phyloP scores from a whole-genome alignment of 2,797 vertebrate species.

The Falco biarmicus region DNA sequence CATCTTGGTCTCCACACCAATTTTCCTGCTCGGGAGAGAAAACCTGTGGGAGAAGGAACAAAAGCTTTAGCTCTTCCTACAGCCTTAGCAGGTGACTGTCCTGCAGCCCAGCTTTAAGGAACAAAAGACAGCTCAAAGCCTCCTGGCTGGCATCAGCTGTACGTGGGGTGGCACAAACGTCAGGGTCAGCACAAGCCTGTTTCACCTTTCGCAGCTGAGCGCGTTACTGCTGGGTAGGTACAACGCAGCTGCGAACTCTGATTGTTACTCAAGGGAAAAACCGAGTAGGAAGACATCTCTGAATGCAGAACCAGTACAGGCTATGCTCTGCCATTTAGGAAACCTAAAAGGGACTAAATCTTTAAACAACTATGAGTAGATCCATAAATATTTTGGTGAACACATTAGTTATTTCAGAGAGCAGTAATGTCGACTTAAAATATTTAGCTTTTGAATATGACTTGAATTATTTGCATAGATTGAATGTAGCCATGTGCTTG shows the following conservation, averaged over 20 bases:
- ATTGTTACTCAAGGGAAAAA: neutral
- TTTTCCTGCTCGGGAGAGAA: neutral
- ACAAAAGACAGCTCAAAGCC: neutral
- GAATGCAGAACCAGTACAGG: neutral
- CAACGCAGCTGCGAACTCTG: neutral
- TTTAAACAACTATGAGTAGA: neutral
- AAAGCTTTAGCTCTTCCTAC: neutral
- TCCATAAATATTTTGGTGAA: neutral
- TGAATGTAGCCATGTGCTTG: neutral
- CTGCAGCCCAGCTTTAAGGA: neutral
- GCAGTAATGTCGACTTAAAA: neutral
- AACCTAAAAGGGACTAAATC: neutral
- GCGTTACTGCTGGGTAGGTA: neutral
- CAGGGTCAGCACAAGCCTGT: neutral
- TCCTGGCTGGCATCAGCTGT: neutral
- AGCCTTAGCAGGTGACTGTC: neutral
- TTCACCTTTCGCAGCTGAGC: neutral
- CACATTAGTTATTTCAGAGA: slow-evolving; percentile 10
- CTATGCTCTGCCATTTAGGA: neutral
- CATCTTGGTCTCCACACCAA: neutral
- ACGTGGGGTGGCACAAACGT: neutral
- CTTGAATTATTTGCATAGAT: neutral
- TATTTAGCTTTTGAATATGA: slow-evolving; percentile 6
- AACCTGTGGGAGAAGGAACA: neutral
- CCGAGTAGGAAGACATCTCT: neutral